Base-by-base conservation (phyloP, 2,113 vertebrate species). In the Sinosuthora webbiana region DNA sequence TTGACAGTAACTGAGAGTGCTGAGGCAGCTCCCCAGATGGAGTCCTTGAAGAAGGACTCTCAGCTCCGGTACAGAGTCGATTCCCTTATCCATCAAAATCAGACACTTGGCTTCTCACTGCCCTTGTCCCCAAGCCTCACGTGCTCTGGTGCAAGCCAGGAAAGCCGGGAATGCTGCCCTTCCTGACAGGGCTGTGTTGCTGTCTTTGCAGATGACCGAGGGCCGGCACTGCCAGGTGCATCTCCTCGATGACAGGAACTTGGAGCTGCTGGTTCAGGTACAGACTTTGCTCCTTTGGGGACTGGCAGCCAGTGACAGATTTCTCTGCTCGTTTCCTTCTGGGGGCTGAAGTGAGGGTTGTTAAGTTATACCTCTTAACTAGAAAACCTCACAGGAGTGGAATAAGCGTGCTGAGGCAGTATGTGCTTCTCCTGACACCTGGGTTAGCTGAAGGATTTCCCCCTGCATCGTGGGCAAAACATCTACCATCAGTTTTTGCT, bases 181-280 rank as follows among this genome's bases (percentile, higher is more conserved):
- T 60, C 16, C 49, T 79, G 37, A 92, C 11, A 6, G 49, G 24
- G 53, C 42, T 87, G 16, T 89, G 25, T 96, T 76, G 89, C 69
- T 98, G 88, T 95, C 88, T 91, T 90, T 97, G 55, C 97, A 99
- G 99, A 99, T 99, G 99, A 98, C 99, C 41, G 99, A 99, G 97
- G 99, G 99, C 83, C 98, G 99, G 82, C 98, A 98, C 93, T 99
- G 99, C 96, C 99, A 99, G 98, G 98, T 99, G 79, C 98, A 98
- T 92, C 99, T 99, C 95, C 98, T 99, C 49, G 99, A 99, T 95
- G 99, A 98, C 93, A 98, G 99, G 94, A 98, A 99, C 91, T 97
- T 99, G 98, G 99, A 99, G 97, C 98, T 99, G 95, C 98, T 99
- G 97, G 99, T 99, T 94, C 99, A 99, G 99, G 99, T 99, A 98